These are phyloP conservation scores for Syndactyla subalaris DNA, from an alignment of 2,797 vertebrate genomes.

Conservation along the genomic window DNA sequence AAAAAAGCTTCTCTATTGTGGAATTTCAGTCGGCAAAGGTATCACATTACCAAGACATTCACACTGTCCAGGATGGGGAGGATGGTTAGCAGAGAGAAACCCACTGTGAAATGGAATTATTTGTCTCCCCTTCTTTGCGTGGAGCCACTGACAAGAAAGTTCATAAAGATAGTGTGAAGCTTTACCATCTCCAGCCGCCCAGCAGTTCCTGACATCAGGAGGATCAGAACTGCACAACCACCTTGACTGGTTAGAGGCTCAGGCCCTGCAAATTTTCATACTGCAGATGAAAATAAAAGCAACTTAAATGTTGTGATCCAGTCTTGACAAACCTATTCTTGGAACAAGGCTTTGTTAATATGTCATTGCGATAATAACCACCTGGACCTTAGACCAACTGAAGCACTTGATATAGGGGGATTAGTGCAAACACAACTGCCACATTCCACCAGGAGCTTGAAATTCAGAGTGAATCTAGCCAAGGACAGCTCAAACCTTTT, in stretches of 20 bases:
- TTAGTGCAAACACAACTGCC: background rate
- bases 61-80: background rate
- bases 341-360: background rate
- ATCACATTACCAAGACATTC: background rate
- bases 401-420: background rate
- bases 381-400: background rate
- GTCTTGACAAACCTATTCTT: background rate
- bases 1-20: background rate
- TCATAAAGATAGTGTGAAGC: background rate
- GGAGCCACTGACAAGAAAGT: background rate
- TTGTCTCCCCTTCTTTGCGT: background rate
- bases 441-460: background rate
- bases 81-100: background rate
- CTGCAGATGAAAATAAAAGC: background rate
- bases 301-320: background rate
- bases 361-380: background rate
- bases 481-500: background rate
- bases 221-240: background rate
- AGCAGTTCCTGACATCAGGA: background rate
- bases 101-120: background rate
- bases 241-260: background rate
- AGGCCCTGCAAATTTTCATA: background rate
- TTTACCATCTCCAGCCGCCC: background rate
- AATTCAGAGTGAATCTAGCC: background rate
- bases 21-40: background rate